These are phyloP conservation scores for Formica aserva DNA, from an alignment of 2,888 invertebrate genomes.

Conservation along the genomic window DNA sequence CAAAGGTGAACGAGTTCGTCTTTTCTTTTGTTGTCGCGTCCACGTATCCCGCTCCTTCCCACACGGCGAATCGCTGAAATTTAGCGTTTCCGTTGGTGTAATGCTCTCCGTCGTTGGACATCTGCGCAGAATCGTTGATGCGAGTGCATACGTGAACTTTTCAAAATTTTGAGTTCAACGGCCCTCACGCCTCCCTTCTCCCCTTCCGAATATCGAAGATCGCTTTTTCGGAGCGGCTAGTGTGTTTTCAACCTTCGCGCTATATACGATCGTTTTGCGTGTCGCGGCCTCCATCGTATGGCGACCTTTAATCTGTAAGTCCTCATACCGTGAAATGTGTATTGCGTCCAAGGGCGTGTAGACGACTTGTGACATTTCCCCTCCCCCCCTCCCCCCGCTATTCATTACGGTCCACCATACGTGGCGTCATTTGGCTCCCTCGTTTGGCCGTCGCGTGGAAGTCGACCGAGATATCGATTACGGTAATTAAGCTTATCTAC, in stretches of 20 bases:
- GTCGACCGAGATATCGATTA: conserved; percentile 67
- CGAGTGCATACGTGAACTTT: conserved; percentile 5
- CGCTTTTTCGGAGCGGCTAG: background rate
- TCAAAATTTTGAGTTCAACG: background rate
- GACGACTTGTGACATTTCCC: conserved; percentile 55
- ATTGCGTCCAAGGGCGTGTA: conserved; percentile 38
- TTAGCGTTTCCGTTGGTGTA: conserved; percentile 44
- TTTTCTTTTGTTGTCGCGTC: conserved; percentile 52
- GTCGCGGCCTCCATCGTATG: conserved; percentile 3
- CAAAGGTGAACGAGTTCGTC: conserved; percentile 61
- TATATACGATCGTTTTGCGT: background rate
- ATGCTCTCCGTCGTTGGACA: conserved; percentile 58
- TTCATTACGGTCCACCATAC: conserved; percentile 62
- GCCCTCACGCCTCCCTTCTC: no score
- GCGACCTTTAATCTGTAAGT: conserved; percentile 50
- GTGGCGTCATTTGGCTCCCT: conserved; percentile 64
- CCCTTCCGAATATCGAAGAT: background rate
- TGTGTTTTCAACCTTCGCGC: conserved; percentile 5
- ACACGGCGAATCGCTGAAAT: conserved; percentile 52
- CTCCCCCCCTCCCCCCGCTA: conserved; percentile 10
- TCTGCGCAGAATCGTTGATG: conserved; percentile 40
- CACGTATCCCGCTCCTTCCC: conserved; percentile 45
- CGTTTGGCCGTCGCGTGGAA: conserved; percentile 48
- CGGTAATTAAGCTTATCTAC: conserved; percentile 74
- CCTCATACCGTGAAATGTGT: conserved; percentile 7